Conservation (phyloP, 2,113 vertebrate species). For the Actenoides lindsayi region DNA sequence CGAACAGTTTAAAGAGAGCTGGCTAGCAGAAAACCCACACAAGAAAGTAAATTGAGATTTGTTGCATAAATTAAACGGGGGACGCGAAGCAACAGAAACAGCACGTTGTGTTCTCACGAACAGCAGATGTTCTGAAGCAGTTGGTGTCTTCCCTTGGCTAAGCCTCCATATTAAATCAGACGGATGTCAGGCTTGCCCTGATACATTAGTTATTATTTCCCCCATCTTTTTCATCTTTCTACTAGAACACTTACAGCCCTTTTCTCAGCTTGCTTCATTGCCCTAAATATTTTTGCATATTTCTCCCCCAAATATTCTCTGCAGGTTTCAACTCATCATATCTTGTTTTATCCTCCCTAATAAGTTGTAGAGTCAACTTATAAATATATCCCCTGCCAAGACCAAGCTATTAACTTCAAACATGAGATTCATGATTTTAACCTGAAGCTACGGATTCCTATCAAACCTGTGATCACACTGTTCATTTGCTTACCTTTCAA, state of each 20-base stretch:
- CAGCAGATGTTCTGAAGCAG: not conserved
- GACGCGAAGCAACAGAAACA: not conserved
- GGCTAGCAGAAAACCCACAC: not conserved
- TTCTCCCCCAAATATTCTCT: not conserved
- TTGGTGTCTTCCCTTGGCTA: not conserved
- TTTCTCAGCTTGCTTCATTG: not conserved
- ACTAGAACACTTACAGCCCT: not conserved
- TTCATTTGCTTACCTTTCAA: not conserved
- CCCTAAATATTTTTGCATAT: not conserved
- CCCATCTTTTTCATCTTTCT: not conserved
- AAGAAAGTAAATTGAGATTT: not conserved
- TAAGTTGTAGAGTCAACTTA: not conserved
- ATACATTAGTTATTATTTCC: not conserved
- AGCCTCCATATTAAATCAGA: not conserved
- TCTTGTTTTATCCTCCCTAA: not conserved
- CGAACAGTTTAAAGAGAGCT: not conserved
- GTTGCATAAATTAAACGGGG: not conserved
- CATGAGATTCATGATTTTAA: not conserved
- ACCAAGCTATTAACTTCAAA: constrained; percentile 2
- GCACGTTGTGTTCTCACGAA: rapidly evolving
- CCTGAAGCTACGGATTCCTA: constrained; percentile 8
- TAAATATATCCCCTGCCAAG: not conserved
- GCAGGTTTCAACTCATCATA: not conserved
- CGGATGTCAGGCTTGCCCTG: not conserved
- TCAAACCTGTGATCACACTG: not conserved